Base-by-base conservation (phyloP, 1,140 invertebrate genomes). In the Catajapyx aquilonaris region DNA sequence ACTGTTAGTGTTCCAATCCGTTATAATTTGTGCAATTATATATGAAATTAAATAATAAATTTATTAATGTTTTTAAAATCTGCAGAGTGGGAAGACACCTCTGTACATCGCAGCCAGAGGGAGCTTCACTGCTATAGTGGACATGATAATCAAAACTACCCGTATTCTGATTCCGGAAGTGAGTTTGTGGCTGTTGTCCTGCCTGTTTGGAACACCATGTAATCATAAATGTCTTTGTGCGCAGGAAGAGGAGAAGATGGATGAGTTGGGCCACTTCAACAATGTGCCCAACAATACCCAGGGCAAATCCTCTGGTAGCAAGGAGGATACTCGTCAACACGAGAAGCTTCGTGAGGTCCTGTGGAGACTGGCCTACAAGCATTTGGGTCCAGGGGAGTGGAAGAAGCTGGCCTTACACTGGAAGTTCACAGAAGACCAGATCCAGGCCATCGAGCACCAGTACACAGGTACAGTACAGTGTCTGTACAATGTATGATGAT, bases 121-220 rank as follows among this genome's bases (percentile, higher is more conserved):
- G 10, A 81, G 77, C 52, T 81, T 81, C 56, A 80, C 78, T 10
- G 75, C 77, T 2, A 81, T 85, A 35, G 72, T 84, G 34, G 79
- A 81, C 48, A 76, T 83, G 64, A 71, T 84, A 25, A 81, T 83
- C 35, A 76, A 73, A 51, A 81, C 78, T 5, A 69, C 72, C 2
- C 60, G 73, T 39, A 28, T 39, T 9, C 2, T 3, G 7, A 31
- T 39, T 19, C n/a, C n/a, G n/a, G n/a, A n/a, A n/a, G n/a, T n/a
- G n/a, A n/a, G n/a, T n/a, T n/a, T n/a, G n/a, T n/a, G n/a, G n/a
- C n/a, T n/a, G n/a, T n/a, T n/a, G n/a, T n/a, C n/a, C n/a, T n/a
- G n/a, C n/a, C n/a, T n/a, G n/a, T n/a, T n/a, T n/a, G n/a, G n/a
- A n/a, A n/a, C n/a, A n/a, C n/a, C n/a, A n/a, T n/a, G n/a, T n/a